phyloP scores from a whole-genome alignment of 1,140 invertebrate genomes.

The Heliothis virescens region DNA sequence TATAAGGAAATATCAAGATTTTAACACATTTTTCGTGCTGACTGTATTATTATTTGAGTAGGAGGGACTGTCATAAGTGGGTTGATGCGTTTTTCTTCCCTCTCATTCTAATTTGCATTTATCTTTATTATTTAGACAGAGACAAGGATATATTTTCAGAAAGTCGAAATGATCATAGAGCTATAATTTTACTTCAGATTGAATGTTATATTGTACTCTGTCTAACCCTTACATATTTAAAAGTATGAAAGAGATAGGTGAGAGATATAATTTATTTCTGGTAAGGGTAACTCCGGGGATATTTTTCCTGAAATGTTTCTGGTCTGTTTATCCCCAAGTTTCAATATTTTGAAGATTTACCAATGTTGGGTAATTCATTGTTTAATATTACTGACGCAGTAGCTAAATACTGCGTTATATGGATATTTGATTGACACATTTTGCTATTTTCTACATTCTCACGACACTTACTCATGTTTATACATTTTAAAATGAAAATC shows the following conservation, averaged over 20 bases:
- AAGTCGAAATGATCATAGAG: too few relatives aligned
- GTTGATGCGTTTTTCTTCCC: too few relatives aligned
- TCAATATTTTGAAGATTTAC: neutral
- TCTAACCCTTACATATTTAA: neutral
- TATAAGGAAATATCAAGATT: too few relatives aligned
- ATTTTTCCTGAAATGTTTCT: slow-evolving; percentile 5
- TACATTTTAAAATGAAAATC: too few relatives aligned
- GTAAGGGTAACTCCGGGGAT: neutral
- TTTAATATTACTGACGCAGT: neutral
- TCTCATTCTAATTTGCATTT: too few relatives aligned
- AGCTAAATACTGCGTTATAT: neutral
- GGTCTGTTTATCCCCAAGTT: neutral
- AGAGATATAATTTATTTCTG: neutral
- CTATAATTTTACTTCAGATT: too few relatives aligned
- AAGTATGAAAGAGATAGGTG: neutral
- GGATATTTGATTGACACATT: neutral
- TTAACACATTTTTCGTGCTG: too few relatives aligned
- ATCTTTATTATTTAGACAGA: too few relatives aligned
- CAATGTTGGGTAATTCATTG: neutral
- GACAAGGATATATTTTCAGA: too few relatives aligned
- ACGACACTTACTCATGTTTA: too few relatives aligned
- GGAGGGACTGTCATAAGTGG: too few relatives aligned
- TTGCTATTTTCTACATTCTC: neutral
- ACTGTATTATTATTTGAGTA: too few relatives aligned
- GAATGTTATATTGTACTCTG: neutral